A percentile compares a stretch with the other conserved stretches of the same genome.
These are phyloP conservation scores for Ectemnius cavifrons DNA, from an alignment of 2,888 invertebrate genomes.

Conservation along the genomic window DNA sequence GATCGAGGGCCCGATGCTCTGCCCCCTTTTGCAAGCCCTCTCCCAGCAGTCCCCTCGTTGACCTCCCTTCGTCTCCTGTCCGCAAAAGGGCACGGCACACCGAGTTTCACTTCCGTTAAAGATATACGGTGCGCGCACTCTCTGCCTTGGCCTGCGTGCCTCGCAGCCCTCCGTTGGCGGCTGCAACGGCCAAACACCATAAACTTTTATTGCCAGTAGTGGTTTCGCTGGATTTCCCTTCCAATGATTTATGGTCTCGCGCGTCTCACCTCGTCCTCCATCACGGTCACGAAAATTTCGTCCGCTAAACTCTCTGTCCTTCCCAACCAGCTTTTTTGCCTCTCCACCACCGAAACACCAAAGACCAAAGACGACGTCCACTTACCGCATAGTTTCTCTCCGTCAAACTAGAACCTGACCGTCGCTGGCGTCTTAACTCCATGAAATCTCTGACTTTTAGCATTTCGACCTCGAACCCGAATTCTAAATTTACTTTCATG, in stretches of 20 bases:
- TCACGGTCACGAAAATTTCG: slow-evolving; percentile 39
- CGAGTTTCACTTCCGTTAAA: slow-evolving; percentile 67
- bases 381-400: slow-evolving; percentile 26
- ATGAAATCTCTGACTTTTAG: slow-evolving; percentile 36
- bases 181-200: slow-evolving; percentile 65
- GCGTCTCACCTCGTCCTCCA: slow-evolving; percentile 22
- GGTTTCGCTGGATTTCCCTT: slow-evolving; percentile 71
- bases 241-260: slow-evolving; percentile 72
- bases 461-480: slow-evolving; percentile 3
- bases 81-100: slow-evolving; percentile 31
- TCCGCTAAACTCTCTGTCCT: slow-evolving; percentile 31
- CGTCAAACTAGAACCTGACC: background rate
- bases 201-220: slow-evolving; percentile 74
- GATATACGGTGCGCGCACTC: slow-evolving; percentile 48
- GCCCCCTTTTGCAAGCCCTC: slow-evolving; percentile 1
- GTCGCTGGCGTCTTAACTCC: background rate
- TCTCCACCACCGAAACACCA: background rate
- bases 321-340: slow-evolving; percentile 29
- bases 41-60: slow-evolving; percentile 25
- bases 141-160: background rate
- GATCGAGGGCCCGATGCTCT: slow-evolving; percentile 36
- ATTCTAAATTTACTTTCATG: background rate
- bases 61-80: slow-evolving; percentile 35
- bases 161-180: slow-evolving; percentile 25
- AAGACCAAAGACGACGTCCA: no score